Evolutionary conservation across 2,888 invertebrate species (phyloP).

Genomic region (Lottia gigantea): DNA sequence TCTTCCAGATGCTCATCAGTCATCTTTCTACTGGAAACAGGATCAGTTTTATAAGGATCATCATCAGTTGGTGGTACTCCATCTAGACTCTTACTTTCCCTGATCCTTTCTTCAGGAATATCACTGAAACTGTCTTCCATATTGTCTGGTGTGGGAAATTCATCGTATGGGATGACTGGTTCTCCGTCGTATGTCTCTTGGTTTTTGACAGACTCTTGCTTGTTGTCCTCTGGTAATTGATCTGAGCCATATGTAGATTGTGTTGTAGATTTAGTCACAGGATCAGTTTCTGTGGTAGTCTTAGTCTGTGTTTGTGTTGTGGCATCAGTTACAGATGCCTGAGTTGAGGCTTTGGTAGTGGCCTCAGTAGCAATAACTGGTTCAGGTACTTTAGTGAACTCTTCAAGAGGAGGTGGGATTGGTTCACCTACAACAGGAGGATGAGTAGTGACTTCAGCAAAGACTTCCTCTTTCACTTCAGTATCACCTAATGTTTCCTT

Average conservation of each 20-base stretch:
- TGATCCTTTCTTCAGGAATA: constrained; percentile 7
- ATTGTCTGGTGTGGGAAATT: constrained; percentile 14
- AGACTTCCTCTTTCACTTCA: neutral
- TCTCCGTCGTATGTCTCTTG: neutral
- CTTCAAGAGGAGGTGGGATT: constrained; percentile 2
- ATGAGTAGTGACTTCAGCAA: neutral
- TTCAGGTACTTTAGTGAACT: neutral
- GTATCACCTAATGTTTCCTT: neutral
- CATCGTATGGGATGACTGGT: constrained; percentile 9
- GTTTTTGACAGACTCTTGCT: neutral
- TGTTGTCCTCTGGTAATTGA: constrained; percentile 7
- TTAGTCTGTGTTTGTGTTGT: no score
- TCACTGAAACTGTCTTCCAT: constrained; percentile 10
- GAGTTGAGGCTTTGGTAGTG: neutral
- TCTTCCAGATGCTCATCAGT: constrained; percentile 40
- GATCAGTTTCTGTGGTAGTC: no score
- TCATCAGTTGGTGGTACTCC: constrained; percentile 14
- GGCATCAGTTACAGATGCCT: neutral
- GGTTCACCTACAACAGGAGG: neutral
- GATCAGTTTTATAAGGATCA: constrained; percentile 27
- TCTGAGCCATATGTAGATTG: neutral
- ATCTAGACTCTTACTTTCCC: no score
- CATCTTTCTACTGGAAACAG: constrained; percentile 32
- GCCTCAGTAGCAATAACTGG: neutral
- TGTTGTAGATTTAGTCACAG: no score